Base-by-base conservation (phyloP, 2,113 vertebrate genomes). In the Eonycteris spelaea region DNA sequence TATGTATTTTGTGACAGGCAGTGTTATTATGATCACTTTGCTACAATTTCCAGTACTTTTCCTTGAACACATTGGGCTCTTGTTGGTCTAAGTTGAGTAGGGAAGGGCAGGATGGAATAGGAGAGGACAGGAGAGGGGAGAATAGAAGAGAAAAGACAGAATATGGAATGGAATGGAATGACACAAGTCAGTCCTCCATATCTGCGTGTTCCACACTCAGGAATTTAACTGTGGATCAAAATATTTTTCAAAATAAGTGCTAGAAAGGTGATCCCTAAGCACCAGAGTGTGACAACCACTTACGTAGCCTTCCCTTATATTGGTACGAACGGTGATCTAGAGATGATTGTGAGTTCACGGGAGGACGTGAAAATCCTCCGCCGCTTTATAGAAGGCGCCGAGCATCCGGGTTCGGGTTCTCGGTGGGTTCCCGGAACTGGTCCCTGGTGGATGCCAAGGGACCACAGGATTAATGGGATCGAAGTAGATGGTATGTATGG, bases 1-100 rank as follows among this genome's bases (percentile, higher is more conserved):
- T 24, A 16, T 2, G 30, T 3, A 21, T 33, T 28, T 28, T 15
- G 21, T 38, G 38, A 24, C 11, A 24, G 13, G 21, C 7, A 9
- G 43, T 6, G 13, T 15, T 7, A 15, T 1, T 2, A 7, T 1
- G 0, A 38, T 28, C 14, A 6, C 5, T 38, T 21, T 28, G n/a
- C 53, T 3, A 3, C 2, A 6, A 4, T 35, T 18, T 24, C 33
- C 35, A 7, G 57, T 5, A 6, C 59, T 35, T 82, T 59, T 2
- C 22, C 6, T 45, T 80, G 43, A 67, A 13, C 24, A 26, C 11
- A 1, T 1, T 5, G 53, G 75, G 8, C 30, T 2, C 14, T 16
- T 30, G 6, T 43, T 11, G 28, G 33, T 19, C 3, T 22, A 22
- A 6, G 5, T 19, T 1, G 7, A 16, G 18, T 19, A 14, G 4